These are phyloP conservation scores for Drosophila algonquin DNA, from an alignment of 2,888 invertebrate genomes.

Conservation along the genomic window DNA sequence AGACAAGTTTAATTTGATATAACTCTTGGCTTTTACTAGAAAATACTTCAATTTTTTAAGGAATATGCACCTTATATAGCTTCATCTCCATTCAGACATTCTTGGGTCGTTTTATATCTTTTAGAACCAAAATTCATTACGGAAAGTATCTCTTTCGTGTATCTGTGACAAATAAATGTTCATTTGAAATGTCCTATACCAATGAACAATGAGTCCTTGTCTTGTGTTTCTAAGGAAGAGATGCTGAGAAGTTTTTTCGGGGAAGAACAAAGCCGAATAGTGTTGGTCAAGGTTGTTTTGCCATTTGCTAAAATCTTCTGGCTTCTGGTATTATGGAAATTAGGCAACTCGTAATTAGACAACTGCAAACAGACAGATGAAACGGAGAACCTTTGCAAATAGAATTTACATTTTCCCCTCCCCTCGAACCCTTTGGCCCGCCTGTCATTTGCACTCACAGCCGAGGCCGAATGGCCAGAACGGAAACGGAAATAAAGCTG, in stretches of 20 bases:
- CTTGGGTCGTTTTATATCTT: neutral
- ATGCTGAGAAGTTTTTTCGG: neutral
- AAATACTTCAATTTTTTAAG: neutral
- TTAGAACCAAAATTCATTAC: neutral
- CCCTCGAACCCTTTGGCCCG: conserved; percentile 64
- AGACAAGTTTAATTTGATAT: neutral
- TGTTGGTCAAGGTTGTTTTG: conserved; percentile 41
- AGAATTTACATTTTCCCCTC: conserved; percentile 69
- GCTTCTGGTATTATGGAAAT: conserved; percentile 20
- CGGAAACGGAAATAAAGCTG: conserved; percentile 1
- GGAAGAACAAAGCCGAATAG: neutral
- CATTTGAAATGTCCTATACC: neutral
- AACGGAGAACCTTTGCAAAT: conserved; percentile 46
- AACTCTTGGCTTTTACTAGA: no score
- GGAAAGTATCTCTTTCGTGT: neutral
- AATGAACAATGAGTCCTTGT: neutral
- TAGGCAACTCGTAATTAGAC: conserved; percentile 38
- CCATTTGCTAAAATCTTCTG: conserved; percentile 14
- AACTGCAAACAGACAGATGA: conserved; percentile 36
- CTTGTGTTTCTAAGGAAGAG: neutral
- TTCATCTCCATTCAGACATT: no score
- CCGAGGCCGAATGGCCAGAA: conserved; percentile 4
- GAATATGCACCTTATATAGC: no score
- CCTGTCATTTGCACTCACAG: conserved; percentile 70
- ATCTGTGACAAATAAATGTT: neutral